Conservation (phyloP, 2,113 vertebrate genomes). For the human (Homo sapiens) region GRCh38 chr6:107301001-107301500, state of each 20-base stretch:
- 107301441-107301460: neutral
- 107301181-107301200: neutral
- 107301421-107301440: constrained; percentile 9
- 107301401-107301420: neutral
- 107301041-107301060: constrained; percentile 19
- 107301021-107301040: constrained; percentile 13
- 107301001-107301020: neutral
- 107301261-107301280: neutral
- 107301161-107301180: neutral
- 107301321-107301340: neutral
- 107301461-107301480: neutral
- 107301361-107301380: constrained; percentile 42
- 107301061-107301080: neutral
- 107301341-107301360: constrained; percentile 17
- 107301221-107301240: constrained; percentile 9
- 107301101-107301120: constrained; percentile 19
- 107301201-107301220: neutral
- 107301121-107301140: neutral
- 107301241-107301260: neutral
- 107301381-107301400: neutral
- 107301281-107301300: neutral
- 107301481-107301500: neutral
- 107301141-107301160: neutral
- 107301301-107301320: neutral
- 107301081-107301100: constrained; percentile 21